Evolutionary conservation across 2,888 invertebrate species (phyloP).

Genomic region (Nomada flava): DNA sequence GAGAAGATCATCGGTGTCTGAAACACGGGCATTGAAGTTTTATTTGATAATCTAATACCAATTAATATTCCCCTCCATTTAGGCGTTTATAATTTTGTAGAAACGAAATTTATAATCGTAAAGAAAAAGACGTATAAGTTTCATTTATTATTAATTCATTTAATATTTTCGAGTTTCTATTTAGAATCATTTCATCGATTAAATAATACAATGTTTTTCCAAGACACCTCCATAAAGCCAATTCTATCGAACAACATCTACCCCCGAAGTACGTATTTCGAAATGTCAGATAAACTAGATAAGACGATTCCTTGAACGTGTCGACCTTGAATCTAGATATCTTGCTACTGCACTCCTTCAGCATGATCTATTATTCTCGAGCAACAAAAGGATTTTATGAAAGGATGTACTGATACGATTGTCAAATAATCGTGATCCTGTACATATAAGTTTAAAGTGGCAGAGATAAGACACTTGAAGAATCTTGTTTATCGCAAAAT

Average conservation of each 20-base stretch:
- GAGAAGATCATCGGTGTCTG: not conserved
- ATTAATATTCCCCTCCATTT: too few species aligned
- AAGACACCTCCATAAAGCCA: not conserved
- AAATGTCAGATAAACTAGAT: slow-evolving; percentile 25
- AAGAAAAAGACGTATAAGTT: not conserved
- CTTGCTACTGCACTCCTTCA: not conserved
- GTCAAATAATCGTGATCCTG: not conserved
- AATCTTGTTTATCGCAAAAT: too few species aligned
- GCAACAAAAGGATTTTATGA: not conserved
- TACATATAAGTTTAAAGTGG: too few species aligned
- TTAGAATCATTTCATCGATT: not conserved
- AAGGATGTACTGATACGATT: not conserved
- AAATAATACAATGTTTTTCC: not conserved
- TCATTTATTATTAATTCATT: not conserved
- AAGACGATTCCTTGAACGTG: slow-evolving; percentile 5
- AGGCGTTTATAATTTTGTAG: too few species aligned
- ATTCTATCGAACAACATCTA: not conserved
- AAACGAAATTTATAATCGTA: too few species aligned
- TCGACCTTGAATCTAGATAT: slow-evolving; percentile 16
- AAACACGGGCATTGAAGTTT: too few species aligned
- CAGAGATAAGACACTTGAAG: too few species aligned
- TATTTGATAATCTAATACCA: too few species aligned
- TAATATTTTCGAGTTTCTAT: not conserved
- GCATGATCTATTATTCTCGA: slow-evolving; percentile 6
- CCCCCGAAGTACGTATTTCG: slow-evolving; percentile 3